A percentile compares a stretch with the other conserved stretches of the same genome.
phyloP scores from a whole-genome alignment of 2,113 vertebrate species.

The Mormyrus lacerda region DNA sequence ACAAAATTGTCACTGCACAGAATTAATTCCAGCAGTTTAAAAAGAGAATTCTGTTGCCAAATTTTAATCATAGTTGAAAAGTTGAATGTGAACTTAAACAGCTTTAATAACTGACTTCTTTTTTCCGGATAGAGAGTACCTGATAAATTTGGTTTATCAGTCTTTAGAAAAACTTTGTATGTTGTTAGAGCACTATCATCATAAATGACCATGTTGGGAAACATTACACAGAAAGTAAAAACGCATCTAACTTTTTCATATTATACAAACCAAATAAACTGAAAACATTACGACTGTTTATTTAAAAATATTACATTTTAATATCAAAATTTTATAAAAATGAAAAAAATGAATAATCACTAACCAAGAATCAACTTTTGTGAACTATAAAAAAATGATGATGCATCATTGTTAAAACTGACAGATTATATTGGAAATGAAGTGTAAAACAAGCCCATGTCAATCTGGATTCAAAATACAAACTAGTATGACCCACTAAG shows the following conservation, averaged over 20 bases:
- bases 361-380: not conserved
- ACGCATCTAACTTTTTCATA: not conserved
- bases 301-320: not conserved
- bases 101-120: not conserved
- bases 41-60: not conserved
- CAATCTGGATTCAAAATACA: not conserved
- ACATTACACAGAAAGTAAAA: not conserved
- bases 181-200: not conserved
- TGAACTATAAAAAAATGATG: not conserved
- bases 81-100: not conserved
- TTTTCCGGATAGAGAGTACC: not conserved
- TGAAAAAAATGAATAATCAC: not conserved
- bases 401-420: not conserved
- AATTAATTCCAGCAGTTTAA: not conserved
- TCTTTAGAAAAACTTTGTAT: not conserved
- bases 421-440: not conserved
- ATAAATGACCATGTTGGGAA: not conserved
- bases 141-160: not conserved
- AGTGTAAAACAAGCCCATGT: not conserved
- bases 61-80: not conserved
- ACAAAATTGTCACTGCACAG: not conserved
- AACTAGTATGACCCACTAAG: slow-evolving; percentile 32
- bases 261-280: not conserved
- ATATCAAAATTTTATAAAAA: not conserved
- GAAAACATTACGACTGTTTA: not conserved